Percentiles rank a stretch among this genome's conserved stretches.
Evolutionary conservation across 2,797 vertebrate genomes (phyloP).

Genomic region (Melanotaenia pygmaea): DNA sequence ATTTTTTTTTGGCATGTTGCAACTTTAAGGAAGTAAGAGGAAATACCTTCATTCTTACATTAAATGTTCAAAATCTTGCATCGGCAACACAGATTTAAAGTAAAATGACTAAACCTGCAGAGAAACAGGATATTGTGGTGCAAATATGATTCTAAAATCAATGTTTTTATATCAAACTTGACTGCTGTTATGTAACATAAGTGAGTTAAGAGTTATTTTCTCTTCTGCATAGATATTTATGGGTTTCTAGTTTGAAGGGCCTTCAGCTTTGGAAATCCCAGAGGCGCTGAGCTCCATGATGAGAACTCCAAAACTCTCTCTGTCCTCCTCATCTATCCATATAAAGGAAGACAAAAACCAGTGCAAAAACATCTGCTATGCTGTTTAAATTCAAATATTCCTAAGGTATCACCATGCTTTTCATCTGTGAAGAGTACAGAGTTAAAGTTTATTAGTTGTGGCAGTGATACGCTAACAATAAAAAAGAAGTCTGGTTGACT

Average conservation of each 20-base stretch:
- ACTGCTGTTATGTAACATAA: no score
- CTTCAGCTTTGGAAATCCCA: constrained; percentile 53
- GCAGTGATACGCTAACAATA: background rate
- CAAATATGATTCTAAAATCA: no score
- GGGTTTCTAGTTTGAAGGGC: constrained; percentile 15
- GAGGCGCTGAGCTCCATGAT: constrained; percentile 40
- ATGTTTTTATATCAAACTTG: no score
- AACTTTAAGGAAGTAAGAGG: background rate
- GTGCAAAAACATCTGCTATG: constrained; percentile 1
- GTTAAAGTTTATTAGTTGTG: background rate
- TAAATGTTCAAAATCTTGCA: constrained; percentile 2
- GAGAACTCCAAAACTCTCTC: constrained; percentile 38
- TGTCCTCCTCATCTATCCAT: constrained; percentile 33
- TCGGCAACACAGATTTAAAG: background rate
- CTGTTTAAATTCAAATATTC: constrained; percentile 13
- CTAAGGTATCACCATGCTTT: background rate
- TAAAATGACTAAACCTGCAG: no score
- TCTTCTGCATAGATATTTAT: constrained; percentile 8
- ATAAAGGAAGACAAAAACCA: constrained; percentile 19
- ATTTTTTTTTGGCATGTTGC: constrained; percentile 19
- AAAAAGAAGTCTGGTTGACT: background rate
- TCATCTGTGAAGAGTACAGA: background rate
- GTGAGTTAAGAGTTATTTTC: background rate
- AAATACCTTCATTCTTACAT: constrained; percentile 12
- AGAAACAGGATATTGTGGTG: no score